Evolutionary conservation across 2,888 invertebrate species (phyloP).

Genomic region (Cremastobaeus sp.): DNA sequence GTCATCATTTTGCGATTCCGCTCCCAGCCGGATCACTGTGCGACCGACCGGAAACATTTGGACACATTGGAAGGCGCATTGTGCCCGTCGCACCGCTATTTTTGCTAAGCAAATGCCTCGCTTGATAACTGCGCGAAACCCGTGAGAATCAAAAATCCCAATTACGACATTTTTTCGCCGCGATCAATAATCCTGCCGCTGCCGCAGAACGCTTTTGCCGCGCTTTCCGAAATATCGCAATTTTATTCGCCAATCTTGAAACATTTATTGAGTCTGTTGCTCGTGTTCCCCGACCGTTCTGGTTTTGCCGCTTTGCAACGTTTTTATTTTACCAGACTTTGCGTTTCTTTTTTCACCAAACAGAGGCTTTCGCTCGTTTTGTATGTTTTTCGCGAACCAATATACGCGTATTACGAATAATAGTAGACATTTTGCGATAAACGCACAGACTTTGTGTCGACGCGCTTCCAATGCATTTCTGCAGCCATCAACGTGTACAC

Average conservation of each 20-base stretch:
- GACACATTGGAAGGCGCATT: slow-evolving; percentile 73
- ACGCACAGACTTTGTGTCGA: slow-evolving; percentile 6
- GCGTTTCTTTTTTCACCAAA: slow-evolving; percentile 14
- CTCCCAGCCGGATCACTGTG: slow-evolving; percentile 69
- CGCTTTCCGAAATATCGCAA: not conserved
- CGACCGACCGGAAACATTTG: slow-evolving; percentile 74
- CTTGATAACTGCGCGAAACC: slow-evolving; percentile 49
- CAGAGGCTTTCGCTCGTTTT: slow-evolving; percentile 5
- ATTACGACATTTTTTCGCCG: slow-evolving; percentile 3
- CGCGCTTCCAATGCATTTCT: slow-evolving; percentile 5
- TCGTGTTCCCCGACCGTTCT: slow-evolving; percentile 26
- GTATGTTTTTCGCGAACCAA: slow-evolving; percentile 10
- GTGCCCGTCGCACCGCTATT: slow-evolving; percentile 59
- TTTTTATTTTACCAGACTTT: slow-evolving; percentile 7
- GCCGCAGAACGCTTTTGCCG: slow-evolving; percentile 34
- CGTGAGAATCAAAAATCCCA: slow-evolving; percentile 37
- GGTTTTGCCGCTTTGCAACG: slow-evolving; percentile 25
- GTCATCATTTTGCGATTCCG: slow-evolving; percentile 75
- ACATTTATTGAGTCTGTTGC: slow-evolving; percentile 14
- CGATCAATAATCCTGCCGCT: slow-evolving; percentile 41
- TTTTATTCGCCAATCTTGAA: not conserved
- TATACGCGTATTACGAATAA: slow-evolving; percentile 12
- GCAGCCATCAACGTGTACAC: no score
- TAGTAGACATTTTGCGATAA: slow-evolving; percentile 8
- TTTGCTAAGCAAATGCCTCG: slow-evolving; percentile 63